These are phyloP conservation scores for Idaea biselata DNA, from an alignment of 2,888 invertebrate species.

Conservation along the genomic window DNA sequence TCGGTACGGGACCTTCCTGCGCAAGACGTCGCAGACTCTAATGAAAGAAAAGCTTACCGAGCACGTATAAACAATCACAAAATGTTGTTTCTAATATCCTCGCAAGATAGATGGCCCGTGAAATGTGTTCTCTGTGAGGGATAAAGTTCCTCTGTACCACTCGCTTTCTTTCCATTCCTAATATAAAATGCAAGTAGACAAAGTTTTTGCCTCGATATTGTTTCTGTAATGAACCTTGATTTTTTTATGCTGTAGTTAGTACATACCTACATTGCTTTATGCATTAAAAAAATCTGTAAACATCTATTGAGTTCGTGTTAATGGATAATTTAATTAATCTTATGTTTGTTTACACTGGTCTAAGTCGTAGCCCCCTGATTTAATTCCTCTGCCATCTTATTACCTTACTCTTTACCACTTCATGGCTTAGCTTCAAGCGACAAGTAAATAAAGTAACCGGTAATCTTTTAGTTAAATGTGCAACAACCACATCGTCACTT, in stretches of 20 bases:
- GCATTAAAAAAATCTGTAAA: conserved; percentile 7
- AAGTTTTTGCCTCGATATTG: conserved; percentile 26
- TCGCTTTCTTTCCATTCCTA: conserved; percentile 19
- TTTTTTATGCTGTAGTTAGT: not conserved
- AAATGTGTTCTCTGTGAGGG: conserved; percentile 42
- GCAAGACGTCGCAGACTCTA: conserved; percentile 68
- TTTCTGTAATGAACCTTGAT: conserved; percentile 6
- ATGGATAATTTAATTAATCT: too few relatives aligned
- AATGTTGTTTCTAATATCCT: conserved; percentile 73
- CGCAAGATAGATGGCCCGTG: conserved; percentile 65
- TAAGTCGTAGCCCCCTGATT: too few relatives aligned
- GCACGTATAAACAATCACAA: conserved; percentile 75
- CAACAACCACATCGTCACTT: too few relatives aligned
- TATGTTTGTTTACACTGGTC: too few relatives aligned
- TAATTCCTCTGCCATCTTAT: too few relatives aligned
- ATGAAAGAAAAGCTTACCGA: conserved; percentile 78
- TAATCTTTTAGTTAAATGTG: too few relatives aligned
- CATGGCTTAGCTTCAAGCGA: too few relatives aligned
- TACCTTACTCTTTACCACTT: too few relatives aligned
- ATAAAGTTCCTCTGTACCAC: conserved; percentile 28
- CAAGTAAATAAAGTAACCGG: too few relatives aligned
- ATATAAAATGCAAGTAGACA: conserved; percentile 21
- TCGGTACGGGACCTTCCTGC: conserved; percentile 53
- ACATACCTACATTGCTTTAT: conserved; percentile 8
- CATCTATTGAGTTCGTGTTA: too few relatives aligned